phyloP scores from a whole-genome alignment of 2,113 vertebrate species.

The Anguilla rostrata region DNA sequence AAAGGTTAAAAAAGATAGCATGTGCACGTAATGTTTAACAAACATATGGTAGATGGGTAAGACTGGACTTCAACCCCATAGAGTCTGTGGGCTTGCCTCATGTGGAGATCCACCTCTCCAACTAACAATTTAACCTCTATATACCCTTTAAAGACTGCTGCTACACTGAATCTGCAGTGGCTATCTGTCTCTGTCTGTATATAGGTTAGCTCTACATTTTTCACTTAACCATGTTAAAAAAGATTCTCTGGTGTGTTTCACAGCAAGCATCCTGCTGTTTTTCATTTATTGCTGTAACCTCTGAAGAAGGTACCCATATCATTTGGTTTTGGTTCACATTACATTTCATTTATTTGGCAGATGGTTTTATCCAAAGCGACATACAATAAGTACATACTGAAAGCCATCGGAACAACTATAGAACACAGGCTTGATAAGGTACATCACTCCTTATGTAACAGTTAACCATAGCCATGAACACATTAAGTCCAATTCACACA shows the following conservation, averaged over 20 bases:
- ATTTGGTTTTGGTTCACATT: neutral
- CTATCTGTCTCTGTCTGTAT: neutral
- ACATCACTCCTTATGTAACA: too few relatives aligned
- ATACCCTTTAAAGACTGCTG: neutral
- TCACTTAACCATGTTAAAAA: neutral
- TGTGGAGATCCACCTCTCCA: neutral
- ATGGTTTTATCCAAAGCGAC: too few relatives aligned
- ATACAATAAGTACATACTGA: too few relatives aligned
- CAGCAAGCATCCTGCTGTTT: neutral
- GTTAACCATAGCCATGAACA: too few relatives aligned
- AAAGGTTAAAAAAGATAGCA: neutral
- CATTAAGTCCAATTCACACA: too few relatives aligned
- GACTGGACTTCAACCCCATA: neutral
- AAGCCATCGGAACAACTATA: too few relatives aligned
- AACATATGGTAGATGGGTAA: neutral
- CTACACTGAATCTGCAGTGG: neutral
- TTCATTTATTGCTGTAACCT: neutral
- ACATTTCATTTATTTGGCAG: too few relatives aligned
- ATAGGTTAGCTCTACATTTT: neutral
- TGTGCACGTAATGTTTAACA: neutral
- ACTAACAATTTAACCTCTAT: neutral
- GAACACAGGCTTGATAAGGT: too few relatives aligned
- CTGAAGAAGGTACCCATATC: neutral
- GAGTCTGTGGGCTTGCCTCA: neutral
- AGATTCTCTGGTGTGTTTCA: neutral